Conservation (phyloP, 92 coral and sea anemone genomes). For the Palythoa caribaeorum region DNA sequence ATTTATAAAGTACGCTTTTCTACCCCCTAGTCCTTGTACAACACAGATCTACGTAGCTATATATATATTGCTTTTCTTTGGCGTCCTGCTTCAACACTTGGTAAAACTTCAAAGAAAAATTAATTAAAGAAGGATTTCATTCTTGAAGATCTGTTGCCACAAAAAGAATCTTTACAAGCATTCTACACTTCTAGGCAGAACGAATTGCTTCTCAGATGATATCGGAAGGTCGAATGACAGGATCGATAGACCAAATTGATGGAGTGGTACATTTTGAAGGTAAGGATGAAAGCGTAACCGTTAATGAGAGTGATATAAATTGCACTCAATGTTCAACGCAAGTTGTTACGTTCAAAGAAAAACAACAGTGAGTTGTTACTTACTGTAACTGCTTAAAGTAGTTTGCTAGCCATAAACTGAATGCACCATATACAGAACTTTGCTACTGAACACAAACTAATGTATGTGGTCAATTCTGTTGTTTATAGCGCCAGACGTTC, state of each 20-base stretch:
- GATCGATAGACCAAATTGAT: slow-evolving; percentile 98
- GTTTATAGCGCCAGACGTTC: slow-evolving; percentile 91
- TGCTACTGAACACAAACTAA: background rate
- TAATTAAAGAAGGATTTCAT: too few relatives aligned
- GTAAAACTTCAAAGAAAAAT: too few relatives aligned
- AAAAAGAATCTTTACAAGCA: background rate
- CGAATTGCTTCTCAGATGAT: slow-evolving; percentile 99
- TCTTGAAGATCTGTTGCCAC: background rate
- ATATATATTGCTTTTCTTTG: background rate
- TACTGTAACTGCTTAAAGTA: too few relatives aligned
- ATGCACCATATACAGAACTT: background rate
- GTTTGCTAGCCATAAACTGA: background rate
- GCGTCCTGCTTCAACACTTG: too few relatives aligned
- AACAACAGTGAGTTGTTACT: too few relatives aligned
- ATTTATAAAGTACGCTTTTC: too few relatives aligned
- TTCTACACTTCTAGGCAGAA: slow-evolving; percentile 77
- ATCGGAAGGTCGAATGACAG: slow-evolving; percentile 97
- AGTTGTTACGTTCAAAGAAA: too few relatives aligned
- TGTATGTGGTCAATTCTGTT: background rate
- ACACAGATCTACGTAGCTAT: too few relatives aligned
- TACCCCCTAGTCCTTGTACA: background rate
- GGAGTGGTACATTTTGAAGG: slow-evolving; percentile 99
- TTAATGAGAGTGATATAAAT: background rate
- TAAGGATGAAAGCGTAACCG: slow-evolving; percentile 30
- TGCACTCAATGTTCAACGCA: background rate